Base-by-base conservation (phyloP, 2,888 invertebrate genomes). In the Eurytoma californica region DNA sequence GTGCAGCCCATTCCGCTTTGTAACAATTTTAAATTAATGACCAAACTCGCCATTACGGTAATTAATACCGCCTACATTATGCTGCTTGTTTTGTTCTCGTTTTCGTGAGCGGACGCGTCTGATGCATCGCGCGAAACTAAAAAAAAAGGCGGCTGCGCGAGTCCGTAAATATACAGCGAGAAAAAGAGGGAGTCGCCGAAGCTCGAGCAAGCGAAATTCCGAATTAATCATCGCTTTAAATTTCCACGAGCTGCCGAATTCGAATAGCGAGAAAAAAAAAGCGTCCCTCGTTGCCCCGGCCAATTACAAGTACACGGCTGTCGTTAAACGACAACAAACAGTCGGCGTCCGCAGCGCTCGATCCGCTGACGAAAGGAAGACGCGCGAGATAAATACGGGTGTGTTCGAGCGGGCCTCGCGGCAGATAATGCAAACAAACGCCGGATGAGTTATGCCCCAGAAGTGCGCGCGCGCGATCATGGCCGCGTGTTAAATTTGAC, bases 351-450 rank as follows among this genome's bases (percentile, higher is more conserved):
- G 83, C 83, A 18, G 82, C 82, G 82, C 78, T 83, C 84, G 84
- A 84, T 4, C 3, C 30, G 57, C 70, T 39, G n/a, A 58, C 24
- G 70, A 85, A 85, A 83, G 84, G 82, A 86, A 86, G 85, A 87
- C 39, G 39, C 9, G 24, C 85, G 87, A 86, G 86, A 88, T 88
- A 87, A 88, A 88, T 88, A 88, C 86, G 87, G 86, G 84, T 88
- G 84, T 88, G 86, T 87, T 88, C 87, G 85, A 88, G 84, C 87
- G 86, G 72, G 80, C 69, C 77, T 75, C 63, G 70, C 72, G 68
- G 72, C 58, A 58, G 76, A 88, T 88, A 88, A 89, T 89, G 86
- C 86, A 87, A 88, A 87, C 86, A 88, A 88, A 86, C 86, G 85
- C 84, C 84, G 85, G 82, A 84, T 88, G 88, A 89, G 86, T 89